These are phyloP conservation scores for Agelaius phoeniceus DNA, from an alignment of 2,113 vertebrate genomes.

Conservation along the genomic window DNA sequence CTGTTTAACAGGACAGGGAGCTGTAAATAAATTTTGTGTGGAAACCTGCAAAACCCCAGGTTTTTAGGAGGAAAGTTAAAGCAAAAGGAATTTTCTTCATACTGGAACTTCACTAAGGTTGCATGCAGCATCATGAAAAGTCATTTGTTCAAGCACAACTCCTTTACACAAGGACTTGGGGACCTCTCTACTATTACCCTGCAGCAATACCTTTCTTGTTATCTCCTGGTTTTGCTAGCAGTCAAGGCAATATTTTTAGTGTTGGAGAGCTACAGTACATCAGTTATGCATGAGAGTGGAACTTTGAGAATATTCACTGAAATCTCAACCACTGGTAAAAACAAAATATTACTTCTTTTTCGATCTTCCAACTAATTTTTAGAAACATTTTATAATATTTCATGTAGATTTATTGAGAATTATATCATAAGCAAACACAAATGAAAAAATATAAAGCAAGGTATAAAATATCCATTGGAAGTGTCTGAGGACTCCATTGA, in stretches of 20 bases:
- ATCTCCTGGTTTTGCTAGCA: not conserved
- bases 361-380: not conserved
- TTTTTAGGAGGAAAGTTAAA: not conserved
- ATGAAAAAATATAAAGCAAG: not conserved
- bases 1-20: not conserved
- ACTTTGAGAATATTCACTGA: not conserved
- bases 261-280: not conserved
- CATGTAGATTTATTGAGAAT: not conserved
- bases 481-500: not conserved
- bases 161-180: not conserved
- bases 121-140: not conserved
- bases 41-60: not conserved
- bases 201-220: not conserved
- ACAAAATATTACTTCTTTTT: not conserved
- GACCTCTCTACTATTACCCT: not conserved
- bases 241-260: not conserved
- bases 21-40: not conserved
- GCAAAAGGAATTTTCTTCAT: not conserved
- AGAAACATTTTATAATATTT: not conserved
- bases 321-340: not conserved
- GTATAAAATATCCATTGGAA: not conserved
- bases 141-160: not conserved
- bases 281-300: not conserved
- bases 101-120: not conserved
- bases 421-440: not conserved